Conservation (phyloP, 2,113 vertebrate genomes). For the Planiliza haematocheilus region DNA sequence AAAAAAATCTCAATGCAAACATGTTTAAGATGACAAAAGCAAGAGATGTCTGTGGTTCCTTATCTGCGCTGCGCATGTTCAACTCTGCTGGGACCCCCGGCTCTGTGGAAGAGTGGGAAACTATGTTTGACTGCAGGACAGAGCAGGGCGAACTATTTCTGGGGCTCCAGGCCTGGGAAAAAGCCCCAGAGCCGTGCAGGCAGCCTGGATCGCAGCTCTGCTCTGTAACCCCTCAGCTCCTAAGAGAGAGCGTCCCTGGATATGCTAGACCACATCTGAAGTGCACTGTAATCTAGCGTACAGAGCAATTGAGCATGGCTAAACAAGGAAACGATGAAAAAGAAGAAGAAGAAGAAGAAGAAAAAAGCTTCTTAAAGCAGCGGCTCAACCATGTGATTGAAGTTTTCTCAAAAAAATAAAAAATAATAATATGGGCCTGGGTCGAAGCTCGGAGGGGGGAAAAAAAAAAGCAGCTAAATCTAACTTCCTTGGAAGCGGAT, state of each 20-base stretch:
- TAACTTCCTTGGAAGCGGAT: constrained; percentile 25
- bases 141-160: constrained; percentile 75
- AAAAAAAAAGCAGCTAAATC: no score
- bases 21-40: neutral
- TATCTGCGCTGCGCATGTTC: constrained; percentile 38
- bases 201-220: constrained; percentile 60
- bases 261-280: constrained; percentile 63
- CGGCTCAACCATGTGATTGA: constrained; percentile 14
- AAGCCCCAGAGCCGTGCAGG: constrained; percentile 49
- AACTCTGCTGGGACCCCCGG: constrained; percentile 54
- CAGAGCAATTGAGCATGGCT: constrained; percentile 34
- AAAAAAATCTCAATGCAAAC: neutral
- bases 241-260: constrained; percentile 56
- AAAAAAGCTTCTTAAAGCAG: constrained; percentile 3
- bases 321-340: constrained; percentile 48
- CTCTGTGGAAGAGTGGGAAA: constrained; percentile 69
- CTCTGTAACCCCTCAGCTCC: constrained; percentile 62
- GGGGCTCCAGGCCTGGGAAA: constrained; percentile 79
- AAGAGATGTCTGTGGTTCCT: neutral
- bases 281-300: constrained; percentile 43
- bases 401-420: constrained; percentile 23
- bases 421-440: neutral
- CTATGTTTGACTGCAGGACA: constrained; percentile 49
- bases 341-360: constrained; percentile 44
- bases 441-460: constrained; percentile 1